Conservation (phyloP, 2,888 invertebrate species). For the Octonoba sinensis region DNA sequence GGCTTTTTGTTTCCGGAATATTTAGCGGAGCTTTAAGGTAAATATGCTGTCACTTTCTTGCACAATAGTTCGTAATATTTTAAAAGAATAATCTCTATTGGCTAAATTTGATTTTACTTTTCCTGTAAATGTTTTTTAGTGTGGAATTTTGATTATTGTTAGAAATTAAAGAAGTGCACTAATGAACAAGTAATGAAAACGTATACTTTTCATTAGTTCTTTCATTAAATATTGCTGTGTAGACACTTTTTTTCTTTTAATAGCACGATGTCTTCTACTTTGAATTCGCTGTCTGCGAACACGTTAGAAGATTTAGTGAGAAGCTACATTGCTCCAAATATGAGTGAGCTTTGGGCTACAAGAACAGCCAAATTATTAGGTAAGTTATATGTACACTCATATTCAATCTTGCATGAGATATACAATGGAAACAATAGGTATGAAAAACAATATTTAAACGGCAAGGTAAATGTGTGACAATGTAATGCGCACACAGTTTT, state of each 20-base stretch:
- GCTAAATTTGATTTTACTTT: background rate
- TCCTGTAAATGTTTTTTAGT: no score
- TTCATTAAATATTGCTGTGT: background rate
- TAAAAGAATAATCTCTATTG: background rate
- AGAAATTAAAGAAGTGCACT: no score
- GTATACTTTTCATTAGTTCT: background rate
- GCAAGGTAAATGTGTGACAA: no score
- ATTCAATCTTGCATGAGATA: no score
- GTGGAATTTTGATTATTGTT: no score
- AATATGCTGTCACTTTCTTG: constrained; percentile 34
- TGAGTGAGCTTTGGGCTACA: constrained; percentile 82
- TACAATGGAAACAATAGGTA: no score
- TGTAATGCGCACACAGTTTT: no score
- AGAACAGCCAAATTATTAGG: constrained; percentile 79
- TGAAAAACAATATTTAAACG: no score
- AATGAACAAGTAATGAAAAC: no score
- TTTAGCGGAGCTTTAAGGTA: constrained; percentile 96
- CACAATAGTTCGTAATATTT: background rate
- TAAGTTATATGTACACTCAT: no score
- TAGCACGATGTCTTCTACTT: constrained; percentile 93
- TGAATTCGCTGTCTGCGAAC: constrained; percentile 92
- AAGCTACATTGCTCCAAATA: constrained; percentile 78
- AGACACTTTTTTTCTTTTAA: constrained; percentile 63
- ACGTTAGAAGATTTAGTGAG: constrained; percentile 88
- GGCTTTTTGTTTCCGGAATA: constrained; percentile 92